A percentile compares a stretch with the other conserved stretches of the same genome.
Conservation (phyloP, 2,113 vertebrate species). For the Monopterus albus region DNA sequence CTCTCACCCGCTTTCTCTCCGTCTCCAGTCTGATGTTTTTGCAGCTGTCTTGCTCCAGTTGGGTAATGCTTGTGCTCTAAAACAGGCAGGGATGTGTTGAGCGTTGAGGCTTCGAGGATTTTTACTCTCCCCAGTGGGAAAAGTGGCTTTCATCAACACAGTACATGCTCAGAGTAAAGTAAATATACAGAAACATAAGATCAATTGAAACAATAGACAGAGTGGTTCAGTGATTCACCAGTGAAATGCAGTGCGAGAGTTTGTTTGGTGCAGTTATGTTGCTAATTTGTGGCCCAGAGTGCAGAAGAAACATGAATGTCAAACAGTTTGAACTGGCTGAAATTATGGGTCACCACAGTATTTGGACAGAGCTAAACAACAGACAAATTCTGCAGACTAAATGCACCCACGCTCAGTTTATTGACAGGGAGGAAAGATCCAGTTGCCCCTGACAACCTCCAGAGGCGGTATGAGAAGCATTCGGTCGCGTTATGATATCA, state of each 20-base stretch:
- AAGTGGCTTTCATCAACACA: conserved; percentile 49
- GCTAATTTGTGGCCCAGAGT: conserved; percentile 15
- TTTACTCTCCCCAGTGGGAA: conserved; percentile 10
- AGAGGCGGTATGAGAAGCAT: not conserved
- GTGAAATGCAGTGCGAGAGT: conserved; percentile 6
- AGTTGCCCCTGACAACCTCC: conserved; percentile 30
- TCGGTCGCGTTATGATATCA: not conserved
- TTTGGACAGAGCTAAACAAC: conserved; percentile 46
- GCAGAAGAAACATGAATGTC: not conserved
- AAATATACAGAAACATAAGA: conserved; percentile 23
- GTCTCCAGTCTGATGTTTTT: conserved; percentile 42
- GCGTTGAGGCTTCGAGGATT: conserved; percentile 32
- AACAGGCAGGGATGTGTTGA: conserved; percentile 7
- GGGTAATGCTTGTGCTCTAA: conserved; percentile 3
- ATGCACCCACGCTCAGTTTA: conserved; percentile 14
- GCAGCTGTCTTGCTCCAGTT: conserved; percentile 47
- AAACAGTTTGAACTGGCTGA: conserved; percentile 32
- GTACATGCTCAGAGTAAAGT: not conserved
- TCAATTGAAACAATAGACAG: conserved; percentile 8
- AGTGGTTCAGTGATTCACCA: not conserved
- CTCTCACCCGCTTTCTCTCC: not conserved
- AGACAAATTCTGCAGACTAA: conserved; percentile 24
- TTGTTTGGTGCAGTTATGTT: conserved; percentile 33
- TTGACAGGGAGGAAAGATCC: conserved; percentile 14
- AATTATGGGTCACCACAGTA: conserved; percentile 31